Percentiles rank a stretch among this genome's conserved stretches.
phyloP scores from a whole-genome alignment of 2,888 invertebrate genomes.

The Eucera pruinosa region DNA sequence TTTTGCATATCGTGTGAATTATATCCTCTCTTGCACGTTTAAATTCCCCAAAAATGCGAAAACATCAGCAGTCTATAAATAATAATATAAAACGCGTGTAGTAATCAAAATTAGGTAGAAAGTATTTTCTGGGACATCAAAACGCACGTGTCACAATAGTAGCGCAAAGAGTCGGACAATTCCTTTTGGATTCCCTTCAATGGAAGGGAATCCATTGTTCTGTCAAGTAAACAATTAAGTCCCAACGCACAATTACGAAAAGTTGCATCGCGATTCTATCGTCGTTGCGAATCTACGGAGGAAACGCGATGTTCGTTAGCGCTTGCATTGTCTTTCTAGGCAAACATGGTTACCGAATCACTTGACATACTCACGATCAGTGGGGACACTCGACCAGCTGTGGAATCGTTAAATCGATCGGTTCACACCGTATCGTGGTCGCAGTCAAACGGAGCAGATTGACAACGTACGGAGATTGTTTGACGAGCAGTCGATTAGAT shows the following conservation, averaged over 20 bases:
- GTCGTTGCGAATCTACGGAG: neutral
- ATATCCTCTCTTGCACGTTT: no score
- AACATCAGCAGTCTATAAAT: no score
- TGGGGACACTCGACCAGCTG: conserved; percentile 38
- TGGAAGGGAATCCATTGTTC: neutral
- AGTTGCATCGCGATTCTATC: neutral
- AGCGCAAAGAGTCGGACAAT: neutral
- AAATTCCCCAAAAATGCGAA: no score
- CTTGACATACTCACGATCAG: conserved; percentile 28
- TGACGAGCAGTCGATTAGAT: conserved; percentile 66
- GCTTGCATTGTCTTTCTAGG: conserved; percentile 41
- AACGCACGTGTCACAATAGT: neutral
- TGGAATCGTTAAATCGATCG: conserved; percentile 65
- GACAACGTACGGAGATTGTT: conserved; percentile 66
- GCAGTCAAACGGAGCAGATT: conserved; percentile 56
- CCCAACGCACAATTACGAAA: conserved; percentile 1
- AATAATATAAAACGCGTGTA: no score
- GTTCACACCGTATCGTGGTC: conserved; percentile 52
- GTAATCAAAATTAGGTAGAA: no score
- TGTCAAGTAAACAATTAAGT: neutral
- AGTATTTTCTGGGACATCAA: no score
- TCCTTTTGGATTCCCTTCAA: neutral
- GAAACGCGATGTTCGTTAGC: conserved; percentile 21
- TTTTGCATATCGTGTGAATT: no score
- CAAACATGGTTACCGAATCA: conserved; percentile 32